phyloP scores from a whole-genome alignment of 2,888 invertebrate species.

The Ecdyonurus torrentis region DNA sequence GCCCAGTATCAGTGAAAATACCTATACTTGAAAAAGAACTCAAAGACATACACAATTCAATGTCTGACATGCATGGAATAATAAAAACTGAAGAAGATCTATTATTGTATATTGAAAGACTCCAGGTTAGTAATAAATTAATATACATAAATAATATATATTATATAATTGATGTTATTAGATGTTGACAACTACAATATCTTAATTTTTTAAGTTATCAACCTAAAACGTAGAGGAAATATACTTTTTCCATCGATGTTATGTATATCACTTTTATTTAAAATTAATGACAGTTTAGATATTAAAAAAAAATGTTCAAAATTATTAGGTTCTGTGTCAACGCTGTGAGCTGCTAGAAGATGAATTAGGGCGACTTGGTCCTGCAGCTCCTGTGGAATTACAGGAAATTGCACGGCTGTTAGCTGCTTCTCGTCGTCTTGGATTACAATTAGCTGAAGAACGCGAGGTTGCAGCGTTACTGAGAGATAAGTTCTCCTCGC shows the following conservation, averaged over 20 bases:
- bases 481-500: constrained; percentile 54
- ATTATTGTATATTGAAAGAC: constrained; percentile 59
- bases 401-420: constrained; percentile 58
- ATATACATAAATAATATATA: no score
- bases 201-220: no score
- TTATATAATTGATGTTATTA: no score
- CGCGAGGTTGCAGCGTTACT: constrained; percentile 54
- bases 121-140: constrained; percentile 44
- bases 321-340: constrained; percentile 38
- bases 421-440: constrained; percentile 49
- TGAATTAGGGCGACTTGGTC: constrained; percentile 56
- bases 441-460: constrained; percentile 57
- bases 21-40: constrained; percentile 58
- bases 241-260: no score
- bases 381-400: constrained; percentile 54
- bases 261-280: no score
- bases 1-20: constrained; percentile 57
- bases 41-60: constrained; percentile 47
- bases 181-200: no score
- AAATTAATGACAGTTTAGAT: no score
- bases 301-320: constrained; percentile 6
- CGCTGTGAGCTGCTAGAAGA: constrained; percentile 64
- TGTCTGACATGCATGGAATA: constrained; percentile 57
- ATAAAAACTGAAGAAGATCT: constrained; percentile 72
- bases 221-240: no score